phyloP scores from a whole-genome alignment of 1,140 invertebrate species.

The Argopecten irradians region DNA sequence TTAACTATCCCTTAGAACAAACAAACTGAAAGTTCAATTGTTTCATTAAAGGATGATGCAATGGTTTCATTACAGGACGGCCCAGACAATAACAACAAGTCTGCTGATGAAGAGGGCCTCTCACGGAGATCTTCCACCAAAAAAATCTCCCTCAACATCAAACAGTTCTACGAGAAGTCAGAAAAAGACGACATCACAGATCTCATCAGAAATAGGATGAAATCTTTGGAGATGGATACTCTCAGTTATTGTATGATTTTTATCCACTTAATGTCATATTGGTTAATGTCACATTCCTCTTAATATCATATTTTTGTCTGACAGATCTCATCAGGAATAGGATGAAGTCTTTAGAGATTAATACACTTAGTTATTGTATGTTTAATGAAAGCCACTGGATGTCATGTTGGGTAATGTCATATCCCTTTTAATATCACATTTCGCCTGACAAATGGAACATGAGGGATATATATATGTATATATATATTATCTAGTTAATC shows the following conservation, averaged over 20 bases:
- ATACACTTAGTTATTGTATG: no score
- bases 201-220: constrained; percentile 65
- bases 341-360: no score
- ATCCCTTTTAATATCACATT: no score
- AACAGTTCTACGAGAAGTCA: constrained; percentile 56
- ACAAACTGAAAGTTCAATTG: background rate
- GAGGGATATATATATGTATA: no score
- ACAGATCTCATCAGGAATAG: no score
- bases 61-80: background rate
- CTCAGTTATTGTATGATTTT: constrained; percentile 65
- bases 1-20: background rate
- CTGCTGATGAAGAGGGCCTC: background rate
- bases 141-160: constrained; percentile 48
- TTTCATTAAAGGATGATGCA: constrained; percentile 22
- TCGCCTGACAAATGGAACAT: no score
- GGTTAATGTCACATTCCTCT: no score
- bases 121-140: background rate
- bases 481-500: no score
- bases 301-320: no score
- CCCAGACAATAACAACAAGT: constrained; percentile 47
- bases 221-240: constrained; percentile 58
- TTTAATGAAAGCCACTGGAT: no score
- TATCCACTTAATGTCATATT: background rate
- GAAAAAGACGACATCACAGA: constrained; percentile 63
- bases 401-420: no score